Evolutionary conservation across 2,113 vertebrate genomes (phyloP).

Genomic region (Varanus komodoensis): DNA sequence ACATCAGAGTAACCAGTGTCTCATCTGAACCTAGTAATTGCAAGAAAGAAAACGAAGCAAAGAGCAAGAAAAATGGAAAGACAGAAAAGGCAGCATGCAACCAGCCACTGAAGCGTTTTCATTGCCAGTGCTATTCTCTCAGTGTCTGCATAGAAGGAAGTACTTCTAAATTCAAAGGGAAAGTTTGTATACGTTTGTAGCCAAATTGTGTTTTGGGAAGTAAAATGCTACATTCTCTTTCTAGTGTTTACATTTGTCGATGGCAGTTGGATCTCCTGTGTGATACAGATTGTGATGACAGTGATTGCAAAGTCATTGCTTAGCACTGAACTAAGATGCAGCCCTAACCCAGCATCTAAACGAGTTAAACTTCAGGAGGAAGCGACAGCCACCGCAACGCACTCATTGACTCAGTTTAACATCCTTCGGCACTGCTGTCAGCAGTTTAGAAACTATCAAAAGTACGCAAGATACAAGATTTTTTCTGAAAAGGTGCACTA

Average conservation of each 20-base stretch:
- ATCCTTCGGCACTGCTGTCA: rapidly evolving
- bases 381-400: background rate
- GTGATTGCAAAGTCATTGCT: background rate
- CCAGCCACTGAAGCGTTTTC: background rate
- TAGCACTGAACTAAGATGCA: background rate
- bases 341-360: background rate
- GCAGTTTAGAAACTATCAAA: rapidly evolving
- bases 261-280: background rate
- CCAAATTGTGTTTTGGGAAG: no score
- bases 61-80: no score
- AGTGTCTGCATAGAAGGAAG: background rate
- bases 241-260: background rate
- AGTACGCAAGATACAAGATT: rapidly evolving
- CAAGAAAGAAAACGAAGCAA: background rate
- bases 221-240: background rate
- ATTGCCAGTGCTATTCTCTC: background rate
- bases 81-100: background rate
- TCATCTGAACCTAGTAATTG: background rate
- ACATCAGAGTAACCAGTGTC: background rate
- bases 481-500: no score
- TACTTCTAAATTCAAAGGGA: no score
- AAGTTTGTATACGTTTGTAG: no score
- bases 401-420: rapidly evolving
- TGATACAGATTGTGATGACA: background rate
- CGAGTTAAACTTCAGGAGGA: background rate